Evolutionary conservation across 1,140 invertebrate species (phyloP), one percentile per base, ranked within the genome.

Genomic region (Drosophila erecta): DNA sequence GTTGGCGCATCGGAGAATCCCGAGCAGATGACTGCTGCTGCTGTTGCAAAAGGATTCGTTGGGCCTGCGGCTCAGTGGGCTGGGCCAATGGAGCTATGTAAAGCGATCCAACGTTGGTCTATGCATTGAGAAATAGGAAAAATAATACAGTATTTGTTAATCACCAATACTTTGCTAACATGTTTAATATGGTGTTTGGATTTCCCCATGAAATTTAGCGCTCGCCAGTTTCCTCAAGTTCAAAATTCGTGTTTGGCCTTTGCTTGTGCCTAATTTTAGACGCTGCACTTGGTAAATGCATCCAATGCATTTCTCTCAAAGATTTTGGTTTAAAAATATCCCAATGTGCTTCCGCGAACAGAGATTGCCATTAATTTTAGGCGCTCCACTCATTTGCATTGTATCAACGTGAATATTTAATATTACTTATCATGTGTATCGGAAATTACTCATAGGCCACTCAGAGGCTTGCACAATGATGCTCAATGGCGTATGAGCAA

Each of bases 241-340:
- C 84, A 89, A 87, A 86, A 86, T 79, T 87, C 83, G 83, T 86
- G 83, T 86, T 86, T 86, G 83, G 75, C 83, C 83, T 86, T 86
- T 86, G 58, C 53, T 49, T 53, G 20, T 47, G 11, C 33, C 64
- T 87, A 87, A 76, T 51, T 87, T 81, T 76, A 76, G 70, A 30
- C 35, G 5, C 56, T 83, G 61, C 74, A 71, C 49, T 61, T 41
- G 57, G 57, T 66, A 40, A 81, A 58, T 73, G 66, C 83, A 83
- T 81, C 81, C 81, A 85, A 87, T 85, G 81, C 77, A 70, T 50
- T 40, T 61, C 58, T 43, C 62, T 47, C 11, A 15, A 30, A 40
- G 53, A 53, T 53, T 71, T 37, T 20, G 12, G 11, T 57, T 44
- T 87, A 81, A 71, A 87, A 86, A 87, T 87, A 86, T 20, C 49